Conservation (phyloP, 2,888 invertebrate genomes). For the Tiliacea citrago region DNA sequence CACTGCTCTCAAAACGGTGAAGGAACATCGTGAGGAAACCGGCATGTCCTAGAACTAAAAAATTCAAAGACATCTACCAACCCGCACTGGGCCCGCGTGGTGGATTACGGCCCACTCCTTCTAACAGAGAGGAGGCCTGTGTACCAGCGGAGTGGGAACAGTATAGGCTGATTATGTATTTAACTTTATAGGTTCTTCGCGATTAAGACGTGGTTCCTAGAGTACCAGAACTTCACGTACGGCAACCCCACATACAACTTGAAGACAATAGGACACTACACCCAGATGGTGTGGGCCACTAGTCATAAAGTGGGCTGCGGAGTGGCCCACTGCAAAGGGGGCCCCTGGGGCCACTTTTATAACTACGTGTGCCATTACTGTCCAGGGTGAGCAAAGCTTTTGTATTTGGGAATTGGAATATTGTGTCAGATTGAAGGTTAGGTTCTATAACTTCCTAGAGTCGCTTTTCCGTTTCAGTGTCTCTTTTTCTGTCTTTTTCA, state of each 20-base stretch:
- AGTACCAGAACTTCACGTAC: conserved; percentile 94
- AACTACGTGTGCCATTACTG: conserved; percentile 97
- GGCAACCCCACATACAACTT: conserved; percentile 91
- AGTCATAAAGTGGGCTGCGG: conserved; percentile 95
- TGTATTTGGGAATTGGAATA: background rate
- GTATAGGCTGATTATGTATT: no score
- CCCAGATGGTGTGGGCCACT: conserved; percentile 96
- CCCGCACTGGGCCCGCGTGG: no score
- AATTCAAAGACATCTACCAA: no score
- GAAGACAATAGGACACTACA: conserved; percentile 94
- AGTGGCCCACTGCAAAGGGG: conserved; percentile 92
- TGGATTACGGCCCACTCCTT: no score
- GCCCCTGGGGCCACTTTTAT: conserved; percentile 92
- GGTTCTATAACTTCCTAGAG: background rate
- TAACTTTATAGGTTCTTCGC: conserved; percentile 93
- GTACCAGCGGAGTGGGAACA: no score
- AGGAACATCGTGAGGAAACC: no score
- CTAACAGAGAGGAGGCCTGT: no score
- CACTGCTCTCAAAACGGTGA: no score
- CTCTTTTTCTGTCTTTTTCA: no score
- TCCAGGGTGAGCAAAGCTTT: conserved; percentile 92
- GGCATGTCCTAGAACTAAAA: no score
- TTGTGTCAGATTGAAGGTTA: no score
- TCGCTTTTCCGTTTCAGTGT: no score
- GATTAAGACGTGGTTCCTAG: conserved; percentile 94